phyloP scores from a whole-genome alignment of 2,888 invertebrate genomes.

The Hyalella azteca region DNA sequence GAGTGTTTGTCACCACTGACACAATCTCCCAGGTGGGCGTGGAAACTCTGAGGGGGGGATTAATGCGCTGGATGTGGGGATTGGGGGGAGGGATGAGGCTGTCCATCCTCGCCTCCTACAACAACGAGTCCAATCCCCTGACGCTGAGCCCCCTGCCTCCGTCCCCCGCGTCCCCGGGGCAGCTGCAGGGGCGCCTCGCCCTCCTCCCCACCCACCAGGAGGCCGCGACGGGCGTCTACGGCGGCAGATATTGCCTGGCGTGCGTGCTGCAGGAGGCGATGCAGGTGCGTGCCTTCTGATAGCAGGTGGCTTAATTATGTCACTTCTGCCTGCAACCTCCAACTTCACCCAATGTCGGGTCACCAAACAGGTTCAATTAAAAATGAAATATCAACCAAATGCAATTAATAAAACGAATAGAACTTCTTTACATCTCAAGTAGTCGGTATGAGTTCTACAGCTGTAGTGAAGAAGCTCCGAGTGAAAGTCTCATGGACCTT shows the following conservation, averaged over 20 bases:
- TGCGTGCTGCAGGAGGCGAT: conserved; percentile 49
- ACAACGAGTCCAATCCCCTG: conserved; percentile 54
- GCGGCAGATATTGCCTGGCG: conserved; percentile 51
- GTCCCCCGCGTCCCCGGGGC: conserved; percentile 46
- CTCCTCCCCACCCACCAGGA: conserved; percentile 51
- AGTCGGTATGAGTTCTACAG: no score
- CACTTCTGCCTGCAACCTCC: no score
- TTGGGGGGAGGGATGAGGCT: conserved; percentile 45
- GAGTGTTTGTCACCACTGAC: neutral
- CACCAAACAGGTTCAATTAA: no score
- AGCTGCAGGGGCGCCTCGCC: conserved; percentile 49
- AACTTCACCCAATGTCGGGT: no score
- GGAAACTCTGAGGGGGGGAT: conserved; percentile 50
- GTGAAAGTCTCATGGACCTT: no score
- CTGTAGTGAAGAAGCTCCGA: no score
- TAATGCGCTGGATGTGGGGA: conserved; percentile 56
- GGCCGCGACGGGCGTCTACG: conserved; percentile 50
- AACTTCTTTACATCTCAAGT: no score
- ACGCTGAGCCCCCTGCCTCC: conserved; percentile 52
- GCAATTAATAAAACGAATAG: no score
- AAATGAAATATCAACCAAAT: no score
- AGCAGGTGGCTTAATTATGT: no score
- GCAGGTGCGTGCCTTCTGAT: conserved; percentile 48
- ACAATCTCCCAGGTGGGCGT: conserved; percentile 43
- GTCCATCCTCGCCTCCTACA: conserved; percentile 54